phyloP scores from a whole-genome alignment of 2,888 invertebrate species.

The Atethmia centrago region DNA sequence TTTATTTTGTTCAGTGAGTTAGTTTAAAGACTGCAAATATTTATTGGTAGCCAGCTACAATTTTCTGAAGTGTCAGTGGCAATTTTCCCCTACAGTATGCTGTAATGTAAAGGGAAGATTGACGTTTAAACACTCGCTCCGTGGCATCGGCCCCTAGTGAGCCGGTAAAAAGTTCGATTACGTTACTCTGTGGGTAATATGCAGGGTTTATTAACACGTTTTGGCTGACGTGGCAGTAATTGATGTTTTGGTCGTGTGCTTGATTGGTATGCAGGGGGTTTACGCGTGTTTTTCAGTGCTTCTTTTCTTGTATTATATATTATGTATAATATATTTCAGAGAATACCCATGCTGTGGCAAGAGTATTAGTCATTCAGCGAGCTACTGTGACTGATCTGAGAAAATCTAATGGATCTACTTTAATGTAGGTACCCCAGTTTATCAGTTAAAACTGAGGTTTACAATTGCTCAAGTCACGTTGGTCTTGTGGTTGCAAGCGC shows the following conservation, averaged over 20 bases:
- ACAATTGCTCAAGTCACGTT: no score
- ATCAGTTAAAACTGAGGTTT: no score
- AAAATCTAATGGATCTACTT: no score
- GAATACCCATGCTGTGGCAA: no score
- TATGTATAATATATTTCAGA: no score
- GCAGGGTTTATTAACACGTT: constrained; percentile 49
- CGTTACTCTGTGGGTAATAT: constrained; percentile 40
- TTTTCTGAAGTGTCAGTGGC: constrained; percentile 72
- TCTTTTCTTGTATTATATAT: no score
- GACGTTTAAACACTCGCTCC: constrained; percentile 60
- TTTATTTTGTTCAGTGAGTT: background rate
- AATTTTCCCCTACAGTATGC: constrained; percentile 66
- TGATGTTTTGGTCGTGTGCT: constrained; percentile 24
- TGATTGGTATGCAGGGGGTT: constrained; percentile 4
- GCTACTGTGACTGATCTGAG: no score
- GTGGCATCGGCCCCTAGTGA: constrained; percentile 44
- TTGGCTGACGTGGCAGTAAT: constrained; percentile 38
- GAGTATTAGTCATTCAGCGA: no score
- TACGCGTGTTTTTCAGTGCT: background rate
- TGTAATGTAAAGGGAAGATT: constrained; percentile 64
- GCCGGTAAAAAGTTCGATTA: constrained; percentile 59
- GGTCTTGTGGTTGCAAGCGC: no score
- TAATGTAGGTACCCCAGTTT: no score
- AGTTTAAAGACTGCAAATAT: constrained; percentile 44
- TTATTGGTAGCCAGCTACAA: constrained; percentile 63